phyloP scores from a whole-genome alignment of 2,888 invertebrate genomes.

The Steinernema scapterisci region DNA sequence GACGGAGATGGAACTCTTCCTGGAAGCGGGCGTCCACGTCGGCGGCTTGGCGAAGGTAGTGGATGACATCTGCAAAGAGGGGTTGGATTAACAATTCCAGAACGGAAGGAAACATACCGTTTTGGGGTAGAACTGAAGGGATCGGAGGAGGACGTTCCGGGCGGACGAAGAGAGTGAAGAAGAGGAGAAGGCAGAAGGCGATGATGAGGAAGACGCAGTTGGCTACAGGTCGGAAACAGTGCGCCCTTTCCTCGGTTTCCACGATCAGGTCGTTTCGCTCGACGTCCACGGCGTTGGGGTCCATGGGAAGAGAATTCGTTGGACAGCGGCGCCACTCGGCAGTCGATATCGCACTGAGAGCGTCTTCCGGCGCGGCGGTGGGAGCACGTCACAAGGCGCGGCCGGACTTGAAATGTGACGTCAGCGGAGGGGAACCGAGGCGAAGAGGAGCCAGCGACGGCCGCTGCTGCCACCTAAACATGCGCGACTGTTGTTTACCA shows the following conservation, averaged over 20 bases:
- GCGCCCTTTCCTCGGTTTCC: not conserved
- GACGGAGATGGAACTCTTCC: slow-evolving; percentile 12
- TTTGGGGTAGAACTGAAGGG: not conserved
- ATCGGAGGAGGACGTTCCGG: slow-evolving; percentile 3
- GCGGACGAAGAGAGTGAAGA: slow-evolving; percentile 9
- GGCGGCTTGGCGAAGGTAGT: slow-evolving; percentile 8
- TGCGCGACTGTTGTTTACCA: not conserved
- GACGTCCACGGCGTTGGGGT: slow-evolving; percentile 3
- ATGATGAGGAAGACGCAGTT: slow-evolving; percentile 25
- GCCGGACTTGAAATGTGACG: slow-evolving; percentile 6
- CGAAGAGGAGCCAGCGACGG: not conserved
- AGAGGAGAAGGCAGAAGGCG: slow-evolving; percentile 24
- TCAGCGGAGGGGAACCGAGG: not conserved
- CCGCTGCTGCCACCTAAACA: not conserved
- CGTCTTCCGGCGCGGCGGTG: slow-evolving; percentile 8
- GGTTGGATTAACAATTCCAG: not conserved
- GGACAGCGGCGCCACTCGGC: slow-evolving; percentile 2
- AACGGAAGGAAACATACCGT: not conserved
- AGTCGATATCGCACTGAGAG: slow-evolving; percentile 16
- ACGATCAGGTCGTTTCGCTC: not conserved
- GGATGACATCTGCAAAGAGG: slow-evolving; percentile 14
- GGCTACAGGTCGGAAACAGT: not conserved
- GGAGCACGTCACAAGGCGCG: slow-evolving; percentile 9
- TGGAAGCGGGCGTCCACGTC: not conserved
- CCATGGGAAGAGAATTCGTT: not conserved